Percentiles rank a stretch among this genome's conserved stretches.
phyloP scores from a whole-genome alignment of 1,140 invertebrate species.

The Subanguina moxae region DNA sequence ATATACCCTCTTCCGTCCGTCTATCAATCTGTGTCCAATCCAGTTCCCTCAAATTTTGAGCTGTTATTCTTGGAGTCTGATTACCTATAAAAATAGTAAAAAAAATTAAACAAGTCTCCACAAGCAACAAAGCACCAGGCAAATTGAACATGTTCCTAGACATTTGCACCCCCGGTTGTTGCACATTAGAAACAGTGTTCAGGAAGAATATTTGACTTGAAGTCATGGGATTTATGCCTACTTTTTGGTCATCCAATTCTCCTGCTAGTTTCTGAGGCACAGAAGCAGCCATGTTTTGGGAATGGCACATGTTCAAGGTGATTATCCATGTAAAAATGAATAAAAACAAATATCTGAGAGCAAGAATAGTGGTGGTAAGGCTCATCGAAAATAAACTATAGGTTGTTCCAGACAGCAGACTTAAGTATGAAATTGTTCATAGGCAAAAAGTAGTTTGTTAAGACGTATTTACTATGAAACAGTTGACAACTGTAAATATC shows the following conservation, averaged over 20 bases:
- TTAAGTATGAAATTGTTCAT: too few relatives aligned
- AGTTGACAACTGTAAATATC: too few relatives aligned
- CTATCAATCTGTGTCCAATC: slow-evolving; percentile 45
- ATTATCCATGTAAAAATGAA: too few relatives aligned
- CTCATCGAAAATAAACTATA: too few relatives aligned
- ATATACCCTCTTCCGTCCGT: slow-evolving; percentile 38
- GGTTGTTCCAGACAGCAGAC: too few relatives aligned
- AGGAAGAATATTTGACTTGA: slow-evolving; percentile 32
- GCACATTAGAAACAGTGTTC: slow-evolving; percentile 40
- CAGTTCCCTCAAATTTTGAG: slow-evolving; percentile 38
- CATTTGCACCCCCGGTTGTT: slow-evolving; percentile 32
- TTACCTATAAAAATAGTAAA: slow-evolving; percentile 6
- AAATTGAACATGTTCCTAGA: slow-evolving; percentile 26
- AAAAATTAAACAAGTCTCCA: background rate
- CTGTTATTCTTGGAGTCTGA: slow-evolving; percentile 42
- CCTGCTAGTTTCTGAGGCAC: slow-evolving; percentile 70
- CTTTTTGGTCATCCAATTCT: slow-evolving; percentile 12
- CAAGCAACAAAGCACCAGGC: background rate
- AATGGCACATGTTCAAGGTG: background rate
- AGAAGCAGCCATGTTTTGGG: slow-evolving; percentile 1
- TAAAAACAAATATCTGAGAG: too few relatives aligned
- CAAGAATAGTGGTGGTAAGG: too few relatives aligned
- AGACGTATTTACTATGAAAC: too few relatives aligned
- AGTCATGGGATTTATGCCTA: slow-evolving; percentile 34
- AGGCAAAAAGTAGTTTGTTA: too few relatives aligned